Base-by-base conservation (phyloP, 2,888 invertebrate species). In the Polylopha cassiicola region DNA sequence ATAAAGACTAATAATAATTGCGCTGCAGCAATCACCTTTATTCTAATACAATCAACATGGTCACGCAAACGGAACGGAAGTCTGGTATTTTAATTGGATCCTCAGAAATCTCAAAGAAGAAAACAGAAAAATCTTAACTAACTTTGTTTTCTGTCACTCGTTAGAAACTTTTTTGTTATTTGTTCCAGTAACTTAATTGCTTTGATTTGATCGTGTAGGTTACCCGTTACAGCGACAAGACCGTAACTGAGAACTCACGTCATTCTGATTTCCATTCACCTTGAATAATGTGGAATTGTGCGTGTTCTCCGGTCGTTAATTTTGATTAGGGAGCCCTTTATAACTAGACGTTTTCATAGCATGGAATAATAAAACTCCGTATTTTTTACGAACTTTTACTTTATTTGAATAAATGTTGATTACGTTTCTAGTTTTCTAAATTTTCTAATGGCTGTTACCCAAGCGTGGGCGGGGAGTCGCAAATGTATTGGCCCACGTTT, bases 271-370 rank as follows among this genome's bases (percentile, higher is more conserved):
- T 42, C 36, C 45, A 51, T 54, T 61, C 52, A 54, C 58, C 61
- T 60, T 62, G 60, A 51, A 45, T 48, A 47, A 46, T 51, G 49
- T 39, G 17, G 13, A 29, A 26, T 47, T 44, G 54, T 66, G 64
- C 68, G 65, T 68, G 65, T 28, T 49, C 15, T 14, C 10, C 24
- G 43, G 47, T 49, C 54, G 53, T 68, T 63, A 58, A 52, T 53
- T 51, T 59, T 58, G 51, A 59, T 59, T 58, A 56, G 39, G 42
- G 28, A 27, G 48, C 54, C 58, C 55, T 61, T 61, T 59, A 60
- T 51, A 58, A 55, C 54, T 55, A 51, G 50, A 46, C 51, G 56
- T 59, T 59, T 57, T 52, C 51, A 52, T 43, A 53, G 39, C 39
- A 51, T 53, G 51, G 51, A 58, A 53, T 51, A 58, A 51, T 50